Conservation (phyloP, 64 coral and sea anemone species). For the Stichodactyla mertensii region DNA sequence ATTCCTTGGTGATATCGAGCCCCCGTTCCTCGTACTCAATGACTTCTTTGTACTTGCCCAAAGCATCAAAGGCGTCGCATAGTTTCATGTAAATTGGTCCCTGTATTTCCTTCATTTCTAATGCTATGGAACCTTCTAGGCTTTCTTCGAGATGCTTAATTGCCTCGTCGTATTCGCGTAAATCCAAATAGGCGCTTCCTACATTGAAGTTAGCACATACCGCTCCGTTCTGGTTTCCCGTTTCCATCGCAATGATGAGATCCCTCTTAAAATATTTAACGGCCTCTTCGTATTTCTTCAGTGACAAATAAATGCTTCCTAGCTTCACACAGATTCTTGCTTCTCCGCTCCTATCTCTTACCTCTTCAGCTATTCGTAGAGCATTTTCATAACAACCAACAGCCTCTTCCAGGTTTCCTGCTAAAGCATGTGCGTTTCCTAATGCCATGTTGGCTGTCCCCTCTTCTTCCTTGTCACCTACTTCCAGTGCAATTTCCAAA, state of each 20-base stretch:
- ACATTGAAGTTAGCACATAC: background rate
- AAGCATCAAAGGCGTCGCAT: background rate
- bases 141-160: slow-evolving; percentile 24
- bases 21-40: slow-evolving; percentile 9
- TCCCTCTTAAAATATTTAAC: background rate
- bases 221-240: background rate
- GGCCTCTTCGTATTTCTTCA: background rate
- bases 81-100: slow-evolving; percentile 9
- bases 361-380: background rate
- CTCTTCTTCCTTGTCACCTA: background rate
- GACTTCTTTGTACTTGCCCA: slow-evolving; percentile 14
- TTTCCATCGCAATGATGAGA: background rate
- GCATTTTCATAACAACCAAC: background rate
- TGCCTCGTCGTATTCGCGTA: background rate
- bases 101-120: slow-evolving; percentile 3
- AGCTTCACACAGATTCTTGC: background rate
- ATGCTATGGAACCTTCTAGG: background rate
- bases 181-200: background rate
- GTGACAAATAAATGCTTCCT: background rate
- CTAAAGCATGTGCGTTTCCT: background rate
- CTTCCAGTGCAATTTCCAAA: background rate
- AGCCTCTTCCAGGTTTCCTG: background rate
- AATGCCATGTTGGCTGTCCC: background rate
- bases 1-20: slow-evolving; percentile 17
- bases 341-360: background rate